Base-by-base conservation (phyloP, 2,113 vertebrate genomes). In the Laticauda colubrina region DNA sequence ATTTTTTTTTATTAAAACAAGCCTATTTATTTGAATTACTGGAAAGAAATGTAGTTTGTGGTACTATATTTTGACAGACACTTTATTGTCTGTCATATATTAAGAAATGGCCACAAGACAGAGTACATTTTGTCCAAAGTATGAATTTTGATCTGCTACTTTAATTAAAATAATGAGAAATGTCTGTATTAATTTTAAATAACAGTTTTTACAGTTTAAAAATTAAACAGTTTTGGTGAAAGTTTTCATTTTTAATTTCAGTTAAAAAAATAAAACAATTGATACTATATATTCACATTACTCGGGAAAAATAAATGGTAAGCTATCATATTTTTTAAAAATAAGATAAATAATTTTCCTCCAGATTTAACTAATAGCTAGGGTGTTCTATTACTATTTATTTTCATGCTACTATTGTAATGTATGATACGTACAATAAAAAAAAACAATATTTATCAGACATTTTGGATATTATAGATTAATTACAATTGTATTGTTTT, bases 161-260 rank as follows among this genome's bases (percentile, higher is more conserved):
- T 90, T 88, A 64, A 91, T 88, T 89, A 93, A 53, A 95, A 93
- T 92, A 11, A 85, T 43, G 90, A 81, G 86, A 81, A 91, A 89
- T 95, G 91, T 92, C 64, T 88, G 48, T 75, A n/a, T 43, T 1
- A 26, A 11, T 12, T 54, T 55, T 75, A 51, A 1, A 7, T 11
- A n/a, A 26, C 6, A 26, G 0, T 3, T 6, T 51, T 53, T 45
- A 23, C 85, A 94, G 81, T 59, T 94, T 87, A 14, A 88, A 24
- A 53, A 92, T 45, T 20, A 5, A 89, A 95, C 55, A 21, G 21
- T 75, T 75, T 55, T 24, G 75, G 24, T 18, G 45, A n/a, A 93
- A 94, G 24, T 18, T 92, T 21, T 87, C 93, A 53, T 24, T 89
- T 92, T 43, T 81, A 9, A 91, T 91, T 85, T n/a, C 24, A 56